Percentiles rank a stretch among this genome's conserved stretches.
These are phyloP conservation scores for Morone saxatilis DNA, from an alignment of 2,113 vertebrate genomes.

Conservation along the genomic window DNA sequence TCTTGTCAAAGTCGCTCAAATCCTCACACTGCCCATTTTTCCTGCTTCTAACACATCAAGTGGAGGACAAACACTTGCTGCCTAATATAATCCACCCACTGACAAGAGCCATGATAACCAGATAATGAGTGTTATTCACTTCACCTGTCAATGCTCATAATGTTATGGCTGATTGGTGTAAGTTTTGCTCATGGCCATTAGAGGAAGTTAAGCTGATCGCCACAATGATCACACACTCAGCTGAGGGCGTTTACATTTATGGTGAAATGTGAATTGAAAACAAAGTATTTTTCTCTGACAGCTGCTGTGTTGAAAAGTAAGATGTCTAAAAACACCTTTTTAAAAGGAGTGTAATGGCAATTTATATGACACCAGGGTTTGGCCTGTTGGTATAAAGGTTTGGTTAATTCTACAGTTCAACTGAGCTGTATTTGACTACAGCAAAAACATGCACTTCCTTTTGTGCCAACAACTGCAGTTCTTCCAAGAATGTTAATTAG, in stretches of 20 bases:
- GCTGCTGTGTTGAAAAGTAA: slow-evolving; percentile 22
- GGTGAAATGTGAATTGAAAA: slow-evolving; percentile 6
- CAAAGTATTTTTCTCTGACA: neutral
- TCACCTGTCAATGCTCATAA: too few relatives aligned
- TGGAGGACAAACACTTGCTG: too few relatives aligned
- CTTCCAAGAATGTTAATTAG: neutral
- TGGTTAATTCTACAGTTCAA: neutral
- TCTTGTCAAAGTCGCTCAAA: too few relatives aligned
- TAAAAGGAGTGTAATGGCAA: slow-evolving; percentile 11
- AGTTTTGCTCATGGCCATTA: neutral
- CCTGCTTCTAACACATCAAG: too few relatives aligned
- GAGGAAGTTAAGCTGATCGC: neutral
- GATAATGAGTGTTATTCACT: too few relatives aligned
- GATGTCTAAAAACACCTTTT: neutral
- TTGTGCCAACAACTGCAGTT: slow-evolving; percentile 7
- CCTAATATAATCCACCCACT: too few relatives aligned
- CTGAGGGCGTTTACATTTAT: neutral
- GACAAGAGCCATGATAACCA: too few relatives aligned
- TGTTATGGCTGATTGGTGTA: too few relatives aligned
- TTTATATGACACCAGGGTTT: slow-evolving; percentile 28
- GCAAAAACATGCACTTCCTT: slow-evolving; percentile 1
- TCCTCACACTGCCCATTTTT: too few relatives aligned
- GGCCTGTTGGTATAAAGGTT: neutral
- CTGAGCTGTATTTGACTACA: neutral
- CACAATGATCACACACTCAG: neutral